These are phyloP conservation scores for Xestia c-nigrum DNA, from an alignment of 2,888 invertebrate species.

Conservation along the genomic window DNA sequence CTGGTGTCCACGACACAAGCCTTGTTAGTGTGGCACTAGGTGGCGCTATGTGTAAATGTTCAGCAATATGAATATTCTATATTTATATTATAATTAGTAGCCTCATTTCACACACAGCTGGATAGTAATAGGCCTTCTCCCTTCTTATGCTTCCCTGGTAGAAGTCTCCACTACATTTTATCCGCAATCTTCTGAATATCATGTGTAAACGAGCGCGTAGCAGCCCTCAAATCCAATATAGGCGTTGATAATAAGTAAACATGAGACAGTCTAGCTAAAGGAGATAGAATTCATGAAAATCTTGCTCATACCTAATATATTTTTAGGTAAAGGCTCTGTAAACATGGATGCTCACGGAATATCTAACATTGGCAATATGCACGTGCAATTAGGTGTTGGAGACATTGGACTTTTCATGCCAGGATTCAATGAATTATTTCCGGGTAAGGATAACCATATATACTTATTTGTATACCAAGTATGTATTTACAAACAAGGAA, in stretches of 20 bases:
- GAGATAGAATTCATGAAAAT: constrained; percentile 16
- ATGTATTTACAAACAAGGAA: too few species aligned
- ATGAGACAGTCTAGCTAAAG: constrained; percentile 23
- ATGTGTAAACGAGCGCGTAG: not conserved
- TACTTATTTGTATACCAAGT: too few species aligned
- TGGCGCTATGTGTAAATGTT: too few species aligned
- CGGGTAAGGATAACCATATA: constrained; percentile 71
- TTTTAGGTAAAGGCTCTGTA: constrained; percentile 79
- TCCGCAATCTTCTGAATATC: not conserved
- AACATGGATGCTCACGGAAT: constrained; percentile 81
- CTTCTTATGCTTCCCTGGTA: not conserved
- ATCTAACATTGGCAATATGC: constrained; percentile 82
- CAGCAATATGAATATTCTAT: too few species aligned
- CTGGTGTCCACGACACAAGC: too few species aligned
- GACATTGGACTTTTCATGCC: constrained; percentile 77
- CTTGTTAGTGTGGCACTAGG: too few species aligned
- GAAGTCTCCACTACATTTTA: not conserved
- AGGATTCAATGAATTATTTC: constrained; percentile 77
- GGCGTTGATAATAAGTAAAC: constrained; percentile 11
- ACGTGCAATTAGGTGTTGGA: constrained; percentile 74
- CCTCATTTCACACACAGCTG: not conserved
- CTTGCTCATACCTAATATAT: constrained; percentile 15
- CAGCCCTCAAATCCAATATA: constrained; percentile 4
- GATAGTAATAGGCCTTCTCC: not conserved
- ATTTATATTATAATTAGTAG: too few species aligned